Base-by-base conservation (phyloP, 2,888 invertebrate genomes). In the Amaurobius ferox region DNA sequence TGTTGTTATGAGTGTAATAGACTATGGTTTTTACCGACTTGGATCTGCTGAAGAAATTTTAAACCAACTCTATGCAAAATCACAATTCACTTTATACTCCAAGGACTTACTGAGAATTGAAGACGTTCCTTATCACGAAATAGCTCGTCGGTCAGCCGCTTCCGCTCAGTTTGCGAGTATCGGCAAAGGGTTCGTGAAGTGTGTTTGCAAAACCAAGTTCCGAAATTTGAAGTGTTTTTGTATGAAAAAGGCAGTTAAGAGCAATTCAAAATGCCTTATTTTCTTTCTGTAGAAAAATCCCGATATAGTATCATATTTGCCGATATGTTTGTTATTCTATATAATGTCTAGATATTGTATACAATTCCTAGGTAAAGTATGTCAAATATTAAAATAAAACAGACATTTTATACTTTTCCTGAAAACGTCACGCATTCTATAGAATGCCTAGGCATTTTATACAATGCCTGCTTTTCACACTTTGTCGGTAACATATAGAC, bases 91-190 rank as follows among this genome's bases (percentile, higher is more conserved):
- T 48, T 72, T 72, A 48, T 48, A 23, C 28, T 29, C 55, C 3
- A 72, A 72, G 72, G 48, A 72, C 32, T 48, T 72, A 29, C 48
- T 72, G 11, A 72, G 48, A 48, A 48, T 48, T 72, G 48, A 72
- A 72, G 55, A 72, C 29, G 13, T 72, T 48, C 72, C 55, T 26
- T 48, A 72, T 29, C 55, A 23, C 0, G 72, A 48, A 72, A 72
- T 72, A 23, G 23, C n/a, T n/a, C n/a, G n/a, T n/a, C n/a, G n/a
- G n/a, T n/a, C 40, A 40, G 9, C 13, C 13, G 40, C 40, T 40
- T 13, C 13, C 40, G 40, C 40, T 40, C 40, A 40, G 13, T 9
- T 13, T 13, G 13, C 40, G 13, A 13, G 40, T 13, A 40, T 9
- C 40, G 13, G 40, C 13, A 13, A n/a, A n/a, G n/a, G 40, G 13